A percentile compares a stretch with the other conserved stretches of the same genome.
These are phyloP conservation scores for Ophion slaviceki DNA, from an alignment of 2,888 invertebrate genomes.

Conservation along the genomic window DNA sequence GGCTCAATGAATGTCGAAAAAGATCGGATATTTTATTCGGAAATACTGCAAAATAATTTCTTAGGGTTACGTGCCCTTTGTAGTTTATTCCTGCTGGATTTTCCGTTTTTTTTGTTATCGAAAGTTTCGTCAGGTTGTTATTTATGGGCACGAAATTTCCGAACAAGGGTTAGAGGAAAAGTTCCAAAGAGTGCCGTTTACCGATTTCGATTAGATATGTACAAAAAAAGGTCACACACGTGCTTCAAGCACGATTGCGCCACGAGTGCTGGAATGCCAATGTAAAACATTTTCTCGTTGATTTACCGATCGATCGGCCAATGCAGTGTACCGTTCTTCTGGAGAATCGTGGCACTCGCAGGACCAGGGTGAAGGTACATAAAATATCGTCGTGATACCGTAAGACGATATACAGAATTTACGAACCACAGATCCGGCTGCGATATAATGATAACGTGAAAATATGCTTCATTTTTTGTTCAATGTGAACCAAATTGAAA, in stretches of 20 bases:
- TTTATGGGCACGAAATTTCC: neutral
- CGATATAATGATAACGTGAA: neutral
- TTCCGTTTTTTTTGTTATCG: neutral
- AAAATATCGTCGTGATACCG: constrained; percentile 31
- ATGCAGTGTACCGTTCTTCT: constrained; percentile 56
- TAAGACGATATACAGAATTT: constrained; percentile 15
- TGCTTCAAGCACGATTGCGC: constrained; percentile 1
- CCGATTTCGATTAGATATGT: constrained; percentile 2
- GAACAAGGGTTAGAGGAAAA: neutral
- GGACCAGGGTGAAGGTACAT: neutral
- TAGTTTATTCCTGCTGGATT: no score
- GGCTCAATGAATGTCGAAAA: no score
- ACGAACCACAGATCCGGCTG: neutral
- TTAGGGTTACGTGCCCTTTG: no score
- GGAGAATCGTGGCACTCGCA: constrained; percentile 24
- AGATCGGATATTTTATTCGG: no score
- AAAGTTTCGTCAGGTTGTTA: neutral
- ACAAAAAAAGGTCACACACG: neutral
- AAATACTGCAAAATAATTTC: no score
- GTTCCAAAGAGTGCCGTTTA: neutral
- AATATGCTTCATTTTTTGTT: neutral
- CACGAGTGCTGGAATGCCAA: constrained; percentile 4
- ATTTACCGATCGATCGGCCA: constrained; percentile 43
- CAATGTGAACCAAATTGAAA: neutral
- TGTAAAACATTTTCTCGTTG: constrained; percentile 46